Evolutionary conservation across 2,113 vertebrate genomes (phyloP).

Genomic region (Sialia sialis): DNA sequence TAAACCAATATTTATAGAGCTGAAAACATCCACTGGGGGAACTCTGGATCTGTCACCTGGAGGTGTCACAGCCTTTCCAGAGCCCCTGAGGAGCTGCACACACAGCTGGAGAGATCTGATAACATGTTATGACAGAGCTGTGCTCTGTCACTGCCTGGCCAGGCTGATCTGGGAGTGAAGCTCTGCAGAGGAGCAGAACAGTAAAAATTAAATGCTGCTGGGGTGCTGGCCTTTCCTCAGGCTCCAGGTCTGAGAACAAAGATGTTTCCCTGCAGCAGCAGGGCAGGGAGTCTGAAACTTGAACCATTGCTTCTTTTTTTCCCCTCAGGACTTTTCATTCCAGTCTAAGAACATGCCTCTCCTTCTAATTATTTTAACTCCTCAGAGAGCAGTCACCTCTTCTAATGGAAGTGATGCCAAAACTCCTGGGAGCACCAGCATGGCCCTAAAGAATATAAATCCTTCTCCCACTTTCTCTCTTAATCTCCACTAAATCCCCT

Average conservation of each 20-base stretch:
- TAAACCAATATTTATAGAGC: not conserved
- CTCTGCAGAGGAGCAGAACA: not conserved
- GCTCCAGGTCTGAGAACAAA: slow-evolving; percentile 4
- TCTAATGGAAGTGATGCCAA: not conserved
- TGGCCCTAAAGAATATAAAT: slow-evolving; percentile 15
- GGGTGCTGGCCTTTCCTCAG: not conserved
- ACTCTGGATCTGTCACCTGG: not conserved
- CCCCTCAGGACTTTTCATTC: not conserved
- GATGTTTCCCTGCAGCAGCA: not conserved
- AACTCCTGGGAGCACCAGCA: not conserved
- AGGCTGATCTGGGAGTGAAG: not conserved
- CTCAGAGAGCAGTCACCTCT: not conserved
- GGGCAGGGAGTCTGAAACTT: not conserved
- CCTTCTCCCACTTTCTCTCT: slow-evolving; percentile 45
- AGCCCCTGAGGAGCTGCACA: not conserved
- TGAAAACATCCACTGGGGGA: not conserved
- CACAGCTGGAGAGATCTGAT: not conserved
- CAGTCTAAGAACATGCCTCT: not conserved
- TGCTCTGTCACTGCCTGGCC: not conserved
- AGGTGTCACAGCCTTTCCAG: not conserved
- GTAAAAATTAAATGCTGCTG: not conserved
- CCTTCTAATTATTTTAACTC: not conserved
- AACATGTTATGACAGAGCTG: not conserved
- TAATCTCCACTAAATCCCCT: slow-evolving; percentile 51
- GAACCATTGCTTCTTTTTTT: not conserved